phyloP scores from a whole-genome alignment of 2,888 invertebrate species.

The Lepidochitona cinerea region DNA sequence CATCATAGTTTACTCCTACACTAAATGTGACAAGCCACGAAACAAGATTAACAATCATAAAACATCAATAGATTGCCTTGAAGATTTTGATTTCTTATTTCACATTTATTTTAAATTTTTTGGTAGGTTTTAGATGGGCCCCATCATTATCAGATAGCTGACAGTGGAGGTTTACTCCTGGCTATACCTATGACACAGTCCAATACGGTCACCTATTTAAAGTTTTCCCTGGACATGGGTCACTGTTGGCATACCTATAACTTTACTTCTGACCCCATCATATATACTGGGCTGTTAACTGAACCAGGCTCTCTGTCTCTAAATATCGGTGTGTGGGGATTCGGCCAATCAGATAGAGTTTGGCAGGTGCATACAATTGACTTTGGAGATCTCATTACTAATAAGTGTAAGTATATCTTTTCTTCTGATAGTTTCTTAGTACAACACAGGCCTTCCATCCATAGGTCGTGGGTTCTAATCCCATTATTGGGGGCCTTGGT shows the following conservation, averaged over 20 bases:
- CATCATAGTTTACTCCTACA: no score
- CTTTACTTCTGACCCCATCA: constrained; percentile 53
- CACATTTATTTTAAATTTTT: background rate
- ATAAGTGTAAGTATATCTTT: constrained; percentile 60
- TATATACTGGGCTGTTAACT: constrained; percentile 60
- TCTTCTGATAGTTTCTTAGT: no score
- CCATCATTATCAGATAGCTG: constrained; percentile 67
- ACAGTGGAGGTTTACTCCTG: constrained; percentile 67
- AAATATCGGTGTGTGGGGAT: constrained; percentile 68
- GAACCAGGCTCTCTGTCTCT: constrained; percentile 67
- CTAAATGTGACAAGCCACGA: no score
- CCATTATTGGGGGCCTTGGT: no score
- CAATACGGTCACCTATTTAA: constrained; percentile 47
- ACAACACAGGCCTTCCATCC: no score
- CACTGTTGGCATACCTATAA: constrained; percentile 68
- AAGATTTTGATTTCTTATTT: background rate
- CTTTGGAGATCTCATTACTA: constrained; percentile 56
- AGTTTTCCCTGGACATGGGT: constrained; percentile 69
- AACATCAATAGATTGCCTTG: no score
- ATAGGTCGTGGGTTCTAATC: no score
- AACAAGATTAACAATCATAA: no score
- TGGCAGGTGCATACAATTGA: constrained; percentile 65
- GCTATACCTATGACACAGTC: constrained; percentile 51
- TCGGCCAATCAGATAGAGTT: constrained; percentile 38
- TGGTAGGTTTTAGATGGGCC: constrained; percentile 66